Evolutionary conservation across 2,888 invertebrate genomes (phyloP).

Genomic region (Eumerus sabulonum): DNA sequence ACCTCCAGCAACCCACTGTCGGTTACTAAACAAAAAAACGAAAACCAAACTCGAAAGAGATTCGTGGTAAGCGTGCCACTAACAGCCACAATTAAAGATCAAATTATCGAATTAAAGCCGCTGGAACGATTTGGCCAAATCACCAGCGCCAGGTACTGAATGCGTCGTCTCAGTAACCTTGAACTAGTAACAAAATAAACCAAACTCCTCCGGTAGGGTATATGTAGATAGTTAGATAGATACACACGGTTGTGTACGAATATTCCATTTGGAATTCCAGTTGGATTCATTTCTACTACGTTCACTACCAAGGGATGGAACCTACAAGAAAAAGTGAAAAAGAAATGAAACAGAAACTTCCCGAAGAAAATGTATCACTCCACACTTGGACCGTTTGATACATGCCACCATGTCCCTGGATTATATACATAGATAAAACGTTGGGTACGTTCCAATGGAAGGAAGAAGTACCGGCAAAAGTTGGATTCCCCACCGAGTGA

Average conservation of each 20-base stretch:
- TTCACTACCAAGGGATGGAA: neutral
- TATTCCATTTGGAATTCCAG: slow-evolving; percentile 37
- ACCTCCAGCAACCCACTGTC: neutral
- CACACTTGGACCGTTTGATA: slow-evolving; percentile 1
- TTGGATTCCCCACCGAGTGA: slow-evolving; percentile 15
- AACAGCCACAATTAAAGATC: slow-evolving; percentile 50
- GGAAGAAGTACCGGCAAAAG: slow-evolving; percentile 31
- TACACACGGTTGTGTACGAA: slow-evolving; percentile 28
- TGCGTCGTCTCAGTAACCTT: slow-evolving; percentile 67
- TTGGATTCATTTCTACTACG: slow-evolving; percentile 47
- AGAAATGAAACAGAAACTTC: slow-evolving; percentile 19
- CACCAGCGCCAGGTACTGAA: slow-evolving; percentile 48
- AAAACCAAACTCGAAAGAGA: neutral
- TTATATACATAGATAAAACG: neutral
- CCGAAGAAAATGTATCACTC: slow-evolving; percentile 14
- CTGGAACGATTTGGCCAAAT: slow-evolving; percentile 3
- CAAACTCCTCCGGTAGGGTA: slow-evolving; percentile 10
- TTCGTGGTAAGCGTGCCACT: slow-evolving; percentile 1
- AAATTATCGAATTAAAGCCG: slow-evolving; percentile 39
- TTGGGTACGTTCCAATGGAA: too few species aligned
- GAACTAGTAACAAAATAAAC: slow-evolving; percentile 64
- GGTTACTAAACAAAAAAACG: too few species aligned
- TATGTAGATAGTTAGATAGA: slow-evolving; percentile 2
- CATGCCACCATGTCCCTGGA: slow-evolving; percentile 1
- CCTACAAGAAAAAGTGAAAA: too few species aligned